Evolutionary conservation across 2,797 vertebrate species (phyloP), one percentile per base, ranked within the genome.

Genomic region (Falco novaeseelandiae): DNA sequence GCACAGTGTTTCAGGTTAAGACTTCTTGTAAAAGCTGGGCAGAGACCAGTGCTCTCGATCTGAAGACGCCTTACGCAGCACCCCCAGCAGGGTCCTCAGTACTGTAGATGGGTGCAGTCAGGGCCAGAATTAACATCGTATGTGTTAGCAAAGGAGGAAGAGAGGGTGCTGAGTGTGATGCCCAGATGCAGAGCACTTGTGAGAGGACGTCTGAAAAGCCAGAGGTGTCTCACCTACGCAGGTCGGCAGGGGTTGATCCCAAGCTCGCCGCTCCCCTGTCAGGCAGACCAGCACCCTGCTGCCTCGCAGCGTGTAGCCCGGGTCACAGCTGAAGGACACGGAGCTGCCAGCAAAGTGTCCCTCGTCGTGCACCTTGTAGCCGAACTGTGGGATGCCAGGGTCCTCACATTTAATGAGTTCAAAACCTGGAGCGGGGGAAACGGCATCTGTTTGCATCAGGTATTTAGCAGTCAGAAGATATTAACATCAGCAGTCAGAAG

Each of bases 331-430:
- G 40, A 99, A 99, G 2, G 99, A 98, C 93, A 99, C 99, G 0
- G 98, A 98, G 97, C 99, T 99, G 77, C 99, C 99, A 10, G 99
- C 99, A 49, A 99, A 99, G 95, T 99, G 99, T 44, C 99, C 99
- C 96, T 99, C 99, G 23, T 99, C 99, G 6, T 99, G 99, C 29
- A 98, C 98, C 97, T 99, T 99, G 97, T 99, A 99, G 49, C 99
- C 99, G 26, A 99, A 99, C 97, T 98, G 99, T 2, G 99, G 99
- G 36, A 99, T 96, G 30, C 99, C 99, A 6, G 99, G 99, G 93
- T 99, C 99, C 93, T 99, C 99, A 17, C 99, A 99, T 94, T 99
- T 99, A 94, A 99, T 99, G 95, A 99, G 98, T 83, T 99, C 99
- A 87, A 99, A 99, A 97, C 99, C 99, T 99, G 97, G 27, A 67